Base-by-base conservation (phyloP, 2,888 invertebrate species). In the Machimus atricapillus region DNA sequence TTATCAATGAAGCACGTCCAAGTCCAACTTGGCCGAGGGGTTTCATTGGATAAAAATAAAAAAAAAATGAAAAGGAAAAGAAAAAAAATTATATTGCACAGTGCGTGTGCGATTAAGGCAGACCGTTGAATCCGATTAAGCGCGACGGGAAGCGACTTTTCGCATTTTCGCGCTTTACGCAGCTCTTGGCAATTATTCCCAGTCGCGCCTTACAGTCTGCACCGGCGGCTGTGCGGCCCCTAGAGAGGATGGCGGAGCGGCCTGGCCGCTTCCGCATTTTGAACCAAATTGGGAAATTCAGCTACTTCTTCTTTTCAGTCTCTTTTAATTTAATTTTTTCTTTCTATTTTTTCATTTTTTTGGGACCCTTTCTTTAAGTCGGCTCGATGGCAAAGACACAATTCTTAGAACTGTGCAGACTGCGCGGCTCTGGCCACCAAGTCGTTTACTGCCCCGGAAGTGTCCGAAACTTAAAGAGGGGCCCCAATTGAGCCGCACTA, bases 41-140 rank as follows among this genome's bases (percentile, higher is more conserved):
- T 82, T 31, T 82, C 58, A 82, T 82, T 82, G 58, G 58, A 82
- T 82, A 66, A 82, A 66, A 78, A 82, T 40, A 82, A 58, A 46
- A 46, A 46, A 40, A 40, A 40, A 40, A 40, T 40, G 9, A 1
- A 40, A 40, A 40, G 40, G 43, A 16, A 46, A 46, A 46, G 43
- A 46, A 46, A 46, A 16, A 46, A 46, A 46, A 14, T 46, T 46
- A 46, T 82, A 82, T 82, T 82, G 82, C 58, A 27, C 43, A 52
- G 82, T 52, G 82, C 52, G 82, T 43, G 78, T 82, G 82, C 58
- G 82, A 82, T 82, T 82, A 82, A 82, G 31, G 82, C 40, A 58
- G 82, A 56, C 52, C 82, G 82, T 46, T 82, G 82, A 82, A 82
- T 82, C 82, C 82, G 82, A 82, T 82, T 82, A 82, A 82, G 82